Evolutionary conservation across 2,113 vertebrate species (phyloP).

Genomic region (Tetraodon nigroviridis): DNA sequence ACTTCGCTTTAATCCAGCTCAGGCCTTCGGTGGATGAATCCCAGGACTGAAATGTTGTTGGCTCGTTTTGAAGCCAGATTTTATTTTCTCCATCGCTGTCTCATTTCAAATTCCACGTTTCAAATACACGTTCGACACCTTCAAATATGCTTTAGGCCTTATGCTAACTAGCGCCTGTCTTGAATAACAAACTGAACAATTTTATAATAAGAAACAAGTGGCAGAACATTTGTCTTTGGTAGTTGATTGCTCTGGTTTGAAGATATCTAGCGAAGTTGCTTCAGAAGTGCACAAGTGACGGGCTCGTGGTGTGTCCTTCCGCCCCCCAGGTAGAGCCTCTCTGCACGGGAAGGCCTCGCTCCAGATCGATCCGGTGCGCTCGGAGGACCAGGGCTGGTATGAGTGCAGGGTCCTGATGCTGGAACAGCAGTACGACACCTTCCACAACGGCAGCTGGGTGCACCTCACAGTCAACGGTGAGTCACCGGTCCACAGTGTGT

Average conservation of each 20-base stretch:
- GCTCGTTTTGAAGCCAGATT: slow-evolving; percentile 14
- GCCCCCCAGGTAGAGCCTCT: slow-evolving; percentile 83
- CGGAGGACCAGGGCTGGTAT: slow-evolving; percentile 98
- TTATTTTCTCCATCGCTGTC: not conserved
- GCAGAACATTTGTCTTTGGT: too few species aligned
- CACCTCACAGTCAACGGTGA: slow-evolving; percentile 97
- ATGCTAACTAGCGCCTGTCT: not conserved
- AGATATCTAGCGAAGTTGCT: not conserved
- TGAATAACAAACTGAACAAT: too few species aligned
- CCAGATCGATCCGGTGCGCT: slow-evolving; percentile 92
- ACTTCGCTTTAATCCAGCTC: slow-evolving; percentile 39
- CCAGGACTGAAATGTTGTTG: slow-evolving; percentile 2
- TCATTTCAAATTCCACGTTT: not conserved
- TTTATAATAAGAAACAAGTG: too few species aligned
- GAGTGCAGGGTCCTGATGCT: slow-evolving; percentile 97
- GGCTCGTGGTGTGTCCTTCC: not conserved
- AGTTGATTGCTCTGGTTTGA: too few species aligned
- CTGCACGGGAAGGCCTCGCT: slow-evolving; percentile 95
- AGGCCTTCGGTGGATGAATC: slow-evolving; percentile 20
- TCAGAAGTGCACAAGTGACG: not conserved
- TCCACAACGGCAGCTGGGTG: slow-evolving; percentile 99
- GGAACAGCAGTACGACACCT: slow-evolving; percentile 97
- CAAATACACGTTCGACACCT: not conserved
- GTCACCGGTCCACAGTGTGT: slow-evolving; percentile 34
- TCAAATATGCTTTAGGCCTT: not conserved